A percentile compares a stretch with the other conserved stretches of the same genome.
Evolutionary conservation across 2,113 vertebrate genomes (phyloP).

Genomic region (Cyphomyrus plagiostoma): DNA sequence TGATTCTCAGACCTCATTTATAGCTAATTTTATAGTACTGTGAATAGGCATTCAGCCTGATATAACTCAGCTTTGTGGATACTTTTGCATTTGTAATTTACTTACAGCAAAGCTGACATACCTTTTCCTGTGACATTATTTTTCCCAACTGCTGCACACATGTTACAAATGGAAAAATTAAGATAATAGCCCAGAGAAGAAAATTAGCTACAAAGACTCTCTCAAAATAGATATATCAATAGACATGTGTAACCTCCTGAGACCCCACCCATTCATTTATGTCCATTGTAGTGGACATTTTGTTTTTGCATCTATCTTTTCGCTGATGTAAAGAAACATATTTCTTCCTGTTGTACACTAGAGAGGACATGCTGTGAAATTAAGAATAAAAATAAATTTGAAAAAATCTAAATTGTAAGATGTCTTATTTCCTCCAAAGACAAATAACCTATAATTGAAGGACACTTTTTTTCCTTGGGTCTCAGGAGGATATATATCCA

Average conservation of each 20-base stretch:
- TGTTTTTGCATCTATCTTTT: too few relatives aligned
- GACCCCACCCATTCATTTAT: too few relatives aligned
- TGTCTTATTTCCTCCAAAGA: too few relatives aligned
- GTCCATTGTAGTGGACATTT: too few relatives aligned
- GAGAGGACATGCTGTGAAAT: too few relatives aligned
- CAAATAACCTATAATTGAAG: too few relatives aligned
- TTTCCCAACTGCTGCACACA: not conserved
- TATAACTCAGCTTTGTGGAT: not conserved
- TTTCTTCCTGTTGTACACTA: too few relatives aligned
- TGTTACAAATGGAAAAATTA: not conserved
- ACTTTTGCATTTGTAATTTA: not conserved
- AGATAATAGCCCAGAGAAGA: not conserved
- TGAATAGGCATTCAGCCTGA: not conserved
- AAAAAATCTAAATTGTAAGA: too few relatives aligned
- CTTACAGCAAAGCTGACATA: not conserved
- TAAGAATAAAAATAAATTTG: too few relatives aligned
- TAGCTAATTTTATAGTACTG: not conserved
- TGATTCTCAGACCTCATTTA: not conserved
- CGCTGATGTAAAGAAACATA: too few relatives aligned
- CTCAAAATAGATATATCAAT: not conserved
- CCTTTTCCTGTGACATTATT: too few relatives aligned
- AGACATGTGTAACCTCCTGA: not conserved
- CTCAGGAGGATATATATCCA: not conserved
- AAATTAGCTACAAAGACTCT: not conserved
- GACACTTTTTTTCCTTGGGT: too few relatives aligned